Evolutionary conservation across 2,888 invertebrate species (phyloP), one percentile per base, ranked within the genome.

Genomic region (Stratiomys singularior): DNA sequence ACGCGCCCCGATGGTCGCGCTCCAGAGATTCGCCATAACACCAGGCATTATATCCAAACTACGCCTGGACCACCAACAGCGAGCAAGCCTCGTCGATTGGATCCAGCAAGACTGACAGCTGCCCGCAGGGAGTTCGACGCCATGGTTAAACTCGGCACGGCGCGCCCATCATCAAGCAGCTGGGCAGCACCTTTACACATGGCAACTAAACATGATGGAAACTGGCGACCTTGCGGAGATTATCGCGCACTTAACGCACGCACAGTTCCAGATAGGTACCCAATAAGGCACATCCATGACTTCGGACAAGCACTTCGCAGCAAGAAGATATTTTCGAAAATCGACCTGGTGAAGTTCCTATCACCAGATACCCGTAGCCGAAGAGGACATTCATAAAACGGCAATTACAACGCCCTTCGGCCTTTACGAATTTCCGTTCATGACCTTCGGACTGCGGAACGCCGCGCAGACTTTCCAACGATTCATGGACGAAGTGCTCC

Each of bases 121-220:
- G 77, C 71, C 0, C 37, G 56, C 2, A 23, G 37, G 0, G 78
- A 82, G 37, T 79, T 79, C 28, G 27, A 78, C 9, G 67, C 60
- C 18, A 25, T 80, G 9, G 13, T 81, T 1, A 82, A 86, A 23
- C 79, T 82, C 18, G 88, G 86, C 0, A 85, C 87, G 9, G 86
- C 85, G 47, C 82, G 86, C 1, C 87, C 86, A 0, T 87, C 87
- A 0, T 84, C 83, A 2, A 86, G 86, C 52, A 80, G 82, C 1
- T 88, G 85, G 87, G 82, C 86, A 0, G 85, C 83, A 60, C 87
- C 85, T 0, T 79, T 60, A 1, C 60, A 60, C 2, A 3, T 60
- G 23, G 2, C 1, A 1, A 0, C 60, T 0, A 60, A 60, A 1
- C 11, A 60, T 0, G 60, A 25, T 25, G 60, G 2, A 0, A 15